Conservation (phyloP, 2,888 invertebrate species). For the Limnephilus rhombicus region DNA sequence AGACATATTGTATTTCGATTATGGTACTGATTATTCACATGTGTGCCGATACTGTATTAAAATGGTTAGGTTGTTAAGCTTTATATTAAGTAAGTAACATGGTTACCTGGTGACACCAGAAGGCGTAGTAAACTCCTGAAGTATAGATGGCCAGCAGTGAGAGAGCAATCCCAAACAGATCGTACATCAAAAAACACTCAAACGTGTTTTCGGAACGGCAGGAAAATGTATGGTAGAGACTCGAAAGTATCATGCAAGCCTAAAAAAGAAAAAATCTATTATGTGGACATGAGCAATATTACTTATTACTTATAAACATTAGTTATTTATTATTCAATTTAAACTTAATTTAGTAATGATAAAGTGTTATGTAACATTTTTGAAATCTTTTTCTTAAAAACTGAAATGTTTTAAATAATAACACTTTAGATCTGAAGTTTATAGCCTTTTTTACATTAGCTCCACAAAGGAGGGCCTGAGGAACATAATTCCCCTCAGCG, state of each 20-base stretch:
- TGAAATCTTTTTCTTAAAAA: neutral
- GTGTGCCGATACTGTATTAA: neutral
- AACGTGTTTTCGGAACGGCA: constrained; percentile 93
- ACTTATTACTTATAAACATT: too few species aligned
- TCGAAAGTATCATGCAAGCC: constrained; percentile 95
- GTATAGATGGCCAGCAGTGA: constrained; percentile 96
- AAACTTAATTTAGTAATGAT: neutral
- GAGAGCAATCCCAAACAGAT: constrained; percentile 95
- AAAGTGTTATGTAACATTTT: too few species aligned
- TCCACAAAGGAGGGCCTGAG: too few species aligned
- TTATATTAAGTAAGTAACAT: neutral
- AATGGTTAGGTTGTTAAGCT: neutral
- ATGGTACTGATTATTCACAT: neutral
- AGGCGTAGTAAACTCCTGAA: constrained; percentile 97
- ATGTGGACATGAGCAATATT: neutral
- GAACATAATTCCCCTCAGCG: too few species aligned
- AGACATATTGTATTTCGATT: too few species aligned
- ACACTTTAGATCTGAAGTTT: neutral
- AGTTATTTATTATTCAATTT: neutral
- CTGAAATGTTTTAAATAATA: neutral
- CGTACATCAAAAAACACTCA: constrained; percentile 91
- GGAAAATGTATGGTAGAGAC: constrained; percentile 95
- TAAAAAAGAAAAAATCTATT: constrained; percentile 74
- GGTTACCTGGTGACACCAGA: constrained; percentile 95
- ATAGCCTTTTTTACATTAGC: neutral